phyloP scores from a whole-genome alignment of 2,888 invertebrate species.

The Lithophane semibrunnea region DNA sequence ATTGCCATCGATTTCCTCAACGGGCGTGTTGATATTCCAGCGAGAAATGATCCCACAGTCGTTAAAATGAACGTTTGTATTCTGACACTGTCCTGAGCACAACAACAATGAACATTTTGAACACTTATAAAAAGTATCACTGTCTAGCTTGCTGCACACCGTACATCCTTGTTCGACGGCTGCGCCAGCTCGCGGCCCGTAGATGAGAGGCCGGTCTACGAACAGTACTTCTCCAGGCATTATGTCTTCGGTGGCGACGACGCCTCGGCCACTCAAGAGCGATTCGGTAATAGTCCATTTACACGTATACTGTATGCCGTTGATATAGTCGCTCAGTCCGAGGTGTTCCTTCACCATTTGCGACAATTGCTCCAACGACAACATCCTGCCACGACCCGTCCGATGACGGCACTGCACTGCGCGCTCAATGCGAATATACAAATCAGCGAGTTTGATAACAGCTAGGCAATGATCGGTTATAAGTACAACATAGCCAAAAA shows the following conservation, averaged over 20 bases:
- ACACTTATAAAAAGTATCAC: constrained; percentile 88
- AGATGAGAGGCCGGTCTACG: constrained; percentile 92
- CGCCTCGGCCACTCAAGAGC: constrained; percentile 92
- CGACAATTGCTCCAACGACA: constrained; percentile 88
- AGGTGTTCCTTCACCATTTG: constrained; percentile 87
- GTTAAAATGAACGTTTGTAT: constrained; percentile 88
- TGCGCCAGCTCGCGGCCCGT: constrained; percentile 92
- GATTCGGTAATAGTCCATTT: constrained; percentile 92
- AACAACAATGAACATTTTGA: constrained; percentile 92
- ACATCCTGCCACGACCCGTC: constrained; percentile 87
- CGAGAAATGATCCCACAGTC: constrained; percentile 92
- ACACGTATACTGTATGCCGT: constrained; percentile 75
- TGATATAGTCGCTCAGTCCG: constrained; percentile 75
- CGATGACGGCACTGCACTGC: constrained; percentile 86
- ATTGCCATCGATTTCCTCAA: constrained; percentile 81
- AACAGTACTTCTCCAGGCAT: constrained; percentile 93
- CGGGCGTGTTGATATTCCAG: constrained; percentile 89
- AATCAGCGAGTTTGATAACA: constrained; percentile 86
- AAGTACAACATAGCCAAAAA: constrained; percentile 81
- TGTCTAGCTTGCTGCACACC: constrained; percentile 90
- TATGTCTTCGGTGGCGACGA: constrained; percentile 93
- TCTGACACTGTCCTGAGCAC: constrained; percentile 92
- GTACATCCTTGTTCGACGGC: constrained; percentile 91
- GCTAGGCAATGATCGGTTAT: constrained; percentile 79
- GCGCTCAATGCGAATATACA: constrained; percentile 83